phyloP scores from a whole-genome alignment of 2,797 vertebrate species.

The Amniataba percoides region DNA sequence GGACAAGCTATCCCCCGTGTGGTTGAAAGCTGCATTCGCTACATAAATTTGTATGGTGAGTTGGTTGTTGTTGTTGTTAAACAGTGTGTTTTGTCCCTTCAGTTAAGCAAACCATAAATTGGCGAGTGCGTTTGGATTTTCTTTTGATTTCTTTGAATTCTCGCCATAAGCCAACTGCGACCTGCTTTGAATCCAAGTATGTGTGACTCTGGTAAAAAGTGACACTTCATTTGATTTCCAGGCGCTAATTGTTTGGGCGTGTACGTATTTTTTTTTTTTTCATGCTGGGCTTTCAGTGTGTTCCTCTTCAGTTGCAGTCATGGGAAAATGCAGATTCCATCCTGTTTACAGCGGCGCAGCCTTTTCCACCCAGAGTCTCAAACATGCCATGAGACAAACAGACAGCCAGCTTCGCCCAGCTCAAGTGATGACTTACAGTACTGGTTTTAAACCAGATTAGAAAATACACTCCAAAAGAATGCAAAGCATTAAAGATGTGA shows the following conservation, averaged over 20 bases:
- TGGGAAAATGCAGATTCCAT: conserved; percentile 58
- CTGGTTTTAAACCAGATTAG: conserved; percentile 19
- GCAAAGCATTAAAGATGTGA: conserved; percentile 23
- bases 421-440: conserved; percentile 20
- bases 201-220: conserved; percentile 16
- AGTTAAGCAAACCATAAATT: background rate
- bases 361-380: conserved; percentile 2
- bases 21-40: conserved; percentile 97
- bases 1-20: conserved; percentile 96
- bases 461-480: conserved; percentile 3
- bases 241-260: conserved; percentile 49
- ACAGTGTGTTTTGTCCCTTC: background rate
- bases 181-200: background rate
- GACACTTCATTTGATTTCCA: conserved; percentile 31
- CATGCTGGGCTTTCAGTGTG: conserved; percentile 17
- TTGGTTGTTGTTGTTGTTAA: conserved; percentile 6
- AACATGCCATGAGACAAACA: conserved; percentile 5
- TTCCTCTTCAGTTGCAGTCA: conserved; percentile 48
- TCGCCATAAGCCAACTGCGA: background rate
- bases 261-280: conserved; percentile 20
- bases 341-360: conserved; percentile 40
- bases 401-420: background rate
- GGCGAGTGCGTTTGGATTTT: conserved; percentile 5
- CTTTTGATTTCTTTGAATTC: background rate
- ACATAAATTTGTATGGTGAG: conserved; percentile 98